phyloP scores from a whole-genome alignment of 2,113 vertebrate genomes.

The Rhinopomastus cyanomelas region DNA sequence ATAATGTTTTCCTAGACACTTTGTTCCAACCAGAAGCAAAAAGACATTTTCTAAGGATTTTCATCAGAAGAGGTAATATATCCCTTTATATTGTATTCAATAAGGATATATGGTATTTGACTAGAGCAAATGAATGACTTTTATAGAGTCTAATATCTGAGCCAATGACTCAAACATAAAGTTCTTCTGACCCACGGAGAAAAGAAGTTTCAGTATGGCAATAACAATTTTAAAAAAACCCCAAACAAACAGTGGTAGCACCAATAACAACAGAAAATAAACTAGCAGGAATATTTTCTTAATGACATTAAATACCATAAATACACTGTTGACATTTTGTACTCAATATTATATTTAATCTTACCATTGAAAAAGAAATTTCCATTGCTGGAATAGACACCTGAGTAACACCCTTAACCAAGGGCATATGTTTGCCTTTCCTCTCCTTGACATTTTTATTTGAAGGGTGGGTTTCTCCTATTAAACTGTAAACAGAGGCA shows the following conservation, averaged over 20 bases:
- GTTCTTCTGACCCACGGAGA: constrained; percentile 21
- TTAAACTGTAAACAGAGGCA: neutral
- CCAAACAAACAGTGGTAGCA: neutral
- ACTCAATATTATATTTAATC: constrained; percentile 30
- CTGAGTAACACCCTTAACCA: neutral
- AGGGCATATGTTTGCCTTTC: neutral
- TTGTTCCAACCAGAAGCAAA: neutral
- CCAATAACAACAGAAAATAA: neutral
- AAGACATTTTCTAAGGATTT: neutral
- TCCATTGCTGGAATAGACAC: neutral
- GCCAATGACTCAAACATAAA: neutral
- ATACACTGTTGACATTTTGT: constrained; percentile 8
- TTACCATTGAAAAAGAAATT: neutral
- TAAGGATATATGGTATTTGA: neutral
- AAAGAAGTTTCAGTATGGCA: neutral
- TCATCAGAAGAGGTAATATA: neutral
- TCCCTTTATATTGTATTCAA: neutral
- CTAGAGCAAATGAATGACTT: neutral
- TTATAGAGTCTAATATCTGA: constrained; percentile 23
- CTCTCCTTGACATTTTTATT: constrained; percentile 45
- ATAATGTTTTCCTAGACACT: neutral
- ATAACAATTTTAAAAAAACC: too few species aligned
- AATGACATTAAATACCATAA: constrained; percentile 46
- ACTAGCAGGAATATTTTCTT: neutral
- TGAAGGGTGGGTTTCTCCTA: neutral